Percentiles rank a stretch among this genome's conserved stretches.
Evolutionary conservation across 2,888 invertebrate genomes (phyloP).

Genomic region (Lasioglossum villosulum): DNA sequence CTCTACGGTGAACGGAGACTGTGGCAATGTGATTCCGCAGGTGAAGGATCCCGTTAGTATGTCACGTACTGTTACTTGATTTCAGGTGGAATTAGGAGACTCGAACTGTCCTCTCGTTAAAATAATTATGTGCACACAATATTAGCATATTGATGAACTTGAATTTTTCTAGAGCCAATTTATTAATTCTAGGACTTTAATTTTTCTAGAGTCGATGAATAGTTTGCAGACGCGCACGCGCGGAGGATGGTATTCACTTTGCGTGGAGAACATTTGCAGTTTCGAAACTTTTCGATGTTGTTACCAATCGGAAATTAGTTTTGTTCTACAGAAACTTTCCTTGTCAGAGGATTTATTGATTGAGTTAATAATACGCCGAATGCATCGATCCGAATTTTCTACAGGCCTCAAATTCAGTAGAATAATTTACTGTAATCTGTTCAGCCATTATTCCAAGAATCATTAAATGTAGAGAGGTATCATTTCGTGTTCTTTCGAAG

Average conservation of each 20-base stretch:
- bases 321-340: neutral
- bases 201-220: no score
- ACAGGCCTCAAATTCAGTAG: neutral
- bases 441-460: neutral
- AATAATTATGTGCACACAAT: no score
- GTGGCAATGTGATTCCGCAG: neutral
- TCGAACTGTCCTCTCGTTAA: no score
- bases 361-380: neutral
- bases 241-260: neutral
- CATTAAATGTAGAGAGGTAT: neutral
- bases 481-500: neutral
- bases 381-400: neutral
- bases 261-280: neutral
- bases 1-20: neutral
- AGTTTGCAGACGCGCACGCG: neutral
- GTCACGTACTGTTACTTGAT: neutral
- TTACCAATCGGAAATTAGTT: neutral
- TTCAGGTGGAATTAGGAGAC: neutral
- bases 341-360: neutral
- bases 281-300: neutral
- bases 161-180: no score
- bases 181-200: no score
- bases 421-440: neutral
- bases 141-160: no score
- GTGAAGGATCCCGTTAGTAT: no score